Evolutionary conservation across 2,888 invertebrate species (phyloP), one percentile per base, ranked within the genome.

Genomic region (Ichneumon xanthorius): DNA sequence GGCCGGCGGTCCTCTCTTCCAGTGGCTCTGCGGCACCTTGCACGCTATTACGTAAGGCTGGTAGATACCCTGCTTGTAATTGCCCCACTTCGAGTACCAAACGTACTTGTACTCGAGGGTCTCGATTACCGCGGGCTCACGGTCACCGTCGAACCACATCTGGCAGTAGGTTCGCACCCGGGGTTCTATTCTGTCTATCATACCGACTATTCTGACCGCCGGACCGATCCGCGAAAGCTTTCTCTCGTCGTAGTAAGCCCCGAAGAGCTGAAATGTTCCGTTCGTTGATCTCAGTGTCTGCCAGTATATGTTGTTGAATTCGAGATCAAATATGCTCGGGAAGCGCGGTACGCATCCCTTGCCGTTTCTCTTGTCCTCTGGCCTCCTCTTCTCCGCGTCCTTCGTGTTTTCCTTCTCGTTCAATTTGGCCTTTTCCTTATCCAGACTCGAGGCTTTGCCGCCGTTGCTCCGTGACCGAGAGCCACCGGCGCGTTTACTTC

Each of bases 251-350:
- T 98, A 96, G 94, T 98, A 98, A 11, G 98, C 98, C 11, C 98
- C 98, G 93, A 97, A 98, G 30, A 98, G 94, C 93, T 98, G 98
- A 92, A 98, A 98, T 1, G 98, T 97, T n/a, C 98, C 98, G 90
- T 98, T 97, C 55, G 96, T 95, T 6, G 97, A 96, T 88, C 96
- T 96, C 92, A 98, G 93, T 71, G 97, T 97, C 94, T 98, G 98
- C 98, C 98, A 98, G 94, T 98, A 98, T 78, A 98, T 96, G 93
- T 98, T 98, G 94, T 98, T 98, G 95, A 98, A 98, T 93, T 98
- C 97, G 87, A 98, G 95, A 91, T 98, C 98, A 94, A 97, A 98
- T 89, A 98, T 96, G 83, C 96, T 97, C 0, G 98, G 98, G 93
- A 97, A 98, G 88, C 97, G 96, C 1, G 89, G 89, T 1, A 73